Evolutionary conservation across 1,140 invertebrate species (phyloP), one percentile per base, ranked within the genome.

Genomic region (Physella acuta): DNA sequence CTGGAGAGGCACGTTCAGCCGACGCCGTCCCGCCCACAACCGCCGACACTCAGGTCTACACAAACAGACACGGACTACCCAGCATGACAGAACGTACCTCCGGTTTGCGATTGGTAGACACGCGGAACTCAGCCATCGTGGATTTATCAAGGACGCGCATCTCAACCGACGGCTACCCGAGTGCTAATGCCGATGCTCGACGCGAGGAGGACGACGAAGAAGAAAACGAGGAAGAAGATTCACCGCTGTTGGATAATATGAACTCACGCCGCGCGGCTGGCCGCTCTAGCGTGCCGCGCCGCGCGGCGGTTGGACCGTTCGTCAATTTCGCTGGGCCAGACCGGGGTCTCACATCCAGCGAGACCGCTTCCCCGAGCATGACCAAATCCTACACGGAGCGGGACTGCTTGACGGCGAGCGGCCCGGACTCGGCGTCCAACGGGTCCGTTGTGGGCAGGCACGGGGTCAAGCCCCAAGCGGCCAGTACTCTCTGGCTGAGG

Each of bases 201-300:
- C 33, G 55, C 28, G 55, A 56, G 26, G 55, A 56, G 24, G 26
- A 2, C 3, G n/a, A n/a, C 55, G 55, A 56, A 4, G 28, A 30
- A 31, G 26, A 4, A n/a, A 4, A 3, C 11, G 8, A 31, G n/a
- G 55, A 56, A 30, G 20, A 30, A 26, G 14, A n/a, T n/a, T n/a
- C 55, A 3, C 55, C 55, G 55, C 26, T 56, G 28, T 56, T 56
- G n/a, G 55, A n/a, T n/a, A n/a, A n/a, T n/a, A n/a, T n/a, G n/a
- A n/a, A 56, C 3, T 30, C 55, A 8, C 8, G 20, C 8, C 39
- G 8, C 20, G 39, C 39, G 20, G 8, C 8, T 20, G 39, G 39
- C 39, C 39, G 39, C 8, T 20, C 8, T 8, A 20, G 8, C 39
- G 39, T 8, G 39, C 8, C 39, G 20, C 8, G 8, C 8, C 8